Evolutionary conservation across 2,113 vertebrate genomes (phyloP).

Genomic region (Micronycteris hirsuta): DNA sequence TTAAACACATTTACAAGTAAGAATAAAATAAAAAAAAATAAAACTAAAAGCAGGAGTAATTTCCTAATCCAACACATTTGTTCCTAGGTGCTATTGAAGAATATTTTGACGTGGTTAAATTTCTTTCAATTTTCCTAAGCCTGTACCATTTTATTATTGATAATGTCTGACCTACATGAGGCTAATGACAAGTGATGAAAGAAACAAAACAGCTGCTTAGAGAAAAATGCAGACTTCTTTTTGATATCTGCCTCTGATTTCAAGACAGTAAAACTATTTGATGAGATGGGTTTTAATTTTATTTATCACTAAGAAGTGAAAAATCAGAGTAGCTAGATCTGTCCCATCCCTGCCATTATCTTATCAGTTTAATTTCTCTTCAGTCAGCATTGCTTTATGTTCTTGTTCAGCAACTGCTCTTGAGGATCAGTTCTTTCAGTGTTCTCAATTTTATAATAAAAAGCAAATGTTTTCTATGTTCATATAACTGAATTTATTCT

Average conservation of each 20-base stretch:
- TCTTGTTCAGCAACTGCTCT: not conserved
- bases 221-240: not conserved
- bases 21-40: not conserved
- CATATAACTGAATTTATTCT: not conserved
- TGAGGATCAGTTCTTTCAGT: not conserved
- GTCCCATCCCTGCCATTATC: not conserved
- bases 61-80: not conserved
- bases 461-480: not conserved
- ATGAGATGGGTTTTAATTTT: not conserved
- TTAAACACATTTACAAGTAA: not conserved
- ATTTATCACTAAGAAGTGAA: not conserved
- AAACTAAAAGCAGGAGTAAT: not conserved
- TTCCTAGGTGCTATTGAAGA: not conserved
- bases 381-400: not conserved
- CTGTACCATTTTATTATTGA: not conserved
- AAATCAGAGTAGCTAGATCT: not conserved
- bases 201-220: not conserved
- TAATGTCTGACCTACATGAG: not conserved
- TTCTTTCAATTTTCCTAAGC: not conserved
- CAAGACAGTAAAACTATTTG: not conserved
- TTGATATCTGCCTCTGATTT: not conserved
- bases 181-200: not conserved
- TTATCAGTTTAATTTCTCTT: not conserved
- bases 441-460: not conserved
- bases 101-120: not conserved